Evolutionary conservation across 2,797 vertebrate genomes (phyloP).

Genomic region (Galaxias olidus): DNA sequence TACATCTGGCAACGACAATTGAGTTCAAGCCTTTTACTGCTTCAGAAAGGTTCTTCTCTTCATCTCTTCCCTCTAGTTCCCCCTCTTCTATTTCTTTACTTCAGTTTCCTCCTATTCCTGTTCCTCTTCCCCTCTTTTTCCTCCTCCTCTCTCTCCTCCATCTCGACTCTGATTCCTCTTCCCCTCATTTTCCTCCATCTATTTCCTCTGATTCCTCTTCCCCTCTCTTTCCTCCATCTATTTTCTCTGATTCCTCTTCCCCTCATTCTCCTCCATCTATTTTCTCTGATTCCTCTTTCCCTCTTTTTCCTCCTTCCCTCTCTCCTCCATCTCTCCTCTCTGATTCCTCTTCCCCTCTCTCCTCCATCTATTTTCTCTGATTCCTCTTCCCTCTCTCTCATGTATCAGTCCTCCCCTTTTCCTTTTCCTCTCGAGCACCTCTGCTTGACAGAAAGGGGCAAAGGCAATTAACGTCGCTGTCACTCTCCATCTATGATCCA

Average conservation of each 20-base stretch:
- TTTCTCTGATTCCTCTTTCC: neutral
- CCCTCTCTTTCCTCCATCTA: neutral
- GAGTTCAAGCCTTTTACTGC: too few relatives aligned
- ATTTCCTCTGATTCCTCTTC: neutral
- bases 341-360: neutral
- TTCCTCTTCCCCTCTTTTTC: neutral
- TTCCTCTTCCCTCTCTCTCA: neutral
- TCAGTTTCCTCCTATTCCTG: too few relatives aligned
- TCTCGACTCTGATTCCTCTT: neutral
- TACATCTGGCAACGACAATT: too few relatives aligned
- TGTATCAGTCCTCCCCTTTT: neutral
- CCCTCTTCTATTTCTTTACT: too few relatives aligned
- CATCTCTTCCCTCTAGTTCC: too few relatives aligned
- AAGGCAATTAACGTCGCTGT: slow-evolving; percentile 50
- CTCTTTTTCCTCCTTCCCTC: too few relatives aligned
- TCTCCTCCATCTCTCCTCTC: neutral
- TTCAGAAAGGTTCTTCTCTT: too few relatives aligned
- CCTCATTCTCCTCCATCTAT: neutral
- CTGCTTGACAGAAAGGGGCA: slow-evolving; percentile 32
- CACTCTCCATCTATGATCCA: slow-evolving; percentile 41
- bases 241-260: neutral
- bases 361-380: neutral
- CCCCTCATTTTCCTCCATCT: neutral
- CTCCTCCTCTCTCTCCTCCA: too few relatives aligned
- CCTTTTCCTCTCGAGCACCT: neutral